Base-by-base conservation (phyloP, 2,797 vertebrate genomes). In the Toxotes lorentzi region DNA sequence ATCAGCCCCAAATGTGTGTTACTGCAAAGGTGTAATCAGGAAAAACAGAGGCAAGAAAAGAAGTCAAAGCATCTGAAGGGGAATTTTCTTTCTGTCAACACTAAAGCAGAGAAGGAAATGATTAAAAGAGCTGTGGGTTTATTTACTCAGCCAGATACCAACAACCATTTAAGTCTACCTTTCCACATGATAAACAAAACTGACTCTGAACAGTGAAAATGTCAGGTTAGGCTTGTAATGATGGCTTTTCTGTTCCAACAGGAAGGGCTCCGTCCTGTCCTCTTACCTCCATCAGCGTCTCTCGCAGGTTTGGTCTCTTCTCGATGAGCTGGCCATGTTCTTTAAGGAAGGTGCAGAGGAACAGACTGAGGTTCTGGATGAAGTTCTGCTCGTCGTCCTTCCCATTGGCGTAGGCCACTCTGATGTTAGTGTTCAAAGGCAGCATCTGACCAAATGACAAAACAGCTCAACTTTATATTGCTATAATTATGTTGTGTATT, bases 321-420 rank as follows among this genome's bases (percentile, higher is more conserved):
- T 99, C 98, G 78, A 99, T 95, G 71, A 98, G 96, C 68, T 97
- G 97, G 14, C 97, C 98, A 0, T 99, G 98, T 74, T 99, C 98
- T 90, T 99, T 99, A 34, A 99, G 96, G 90, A 99, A 99, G 1
- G 98, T 99, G 94, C 98, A 99, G 78, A 99, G 97, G 93, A 99
- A 99, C 86, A 99, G 91, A 80, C 98, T 99, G 83, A 99, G 96
- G 86, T 99, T 99, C 94, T 99, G 98, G 89, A 99, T 99, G 84
- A 99, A 99, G 90, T 99, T 99, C 94, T 99, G 98, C 74, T 99
- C 98, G 72, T 99, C 98, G 70, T 99, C 98, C 89, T 99, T 99
- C 64, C 98, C 98, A 78, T 98, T 99, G 21, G 98, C 94, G 65
- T 99, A 99, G 0, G 98, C 98, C 93, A 98, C 91, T 76, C 97